phyloP scores from a whole-genome alignment of 2,888 invertebrate genomes.

The Chloroclystis v-ata region DNA sequence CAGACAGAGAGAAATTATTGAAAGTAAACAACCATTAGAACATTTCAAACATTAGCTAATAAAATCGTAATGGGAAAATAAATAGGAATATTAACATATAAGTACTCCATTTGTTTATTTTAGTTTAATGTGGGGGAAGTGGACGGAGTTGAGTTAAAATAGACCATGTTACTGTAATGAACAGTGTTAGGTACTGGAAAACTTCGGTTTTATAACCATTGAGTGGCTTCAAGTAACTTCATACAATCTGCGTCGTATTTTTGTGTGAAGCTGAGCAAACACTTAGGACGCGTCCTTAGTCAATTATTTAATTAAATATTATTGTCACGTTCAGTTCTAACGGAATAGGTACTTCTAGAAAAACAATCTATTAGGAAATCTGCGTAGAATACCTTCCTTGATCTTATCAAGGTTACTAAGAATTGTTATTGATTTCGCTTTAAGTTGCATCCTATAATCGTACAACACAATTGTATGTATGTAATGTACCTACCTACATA shows the following conservation, averaged over 20 bases:
- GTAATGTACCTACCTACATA: too few species aligned
- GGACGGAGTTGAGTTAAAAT: too few species aligned
- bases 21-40: constrained; percentile 10
- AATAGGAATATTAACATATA: neutral
- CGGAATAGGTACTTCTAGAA: neutral
- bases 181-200: too few species aligned
- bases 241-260: neutral
- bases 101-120: too few species aligned
- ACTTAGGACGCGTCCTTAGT: neutral
- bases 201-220: too few species aligned
- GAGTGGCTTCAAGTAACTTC: too few species aligned
- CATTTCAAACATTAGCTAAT: too few species aligned
- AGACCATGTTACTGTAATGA: too few species aligned
- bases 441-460: too few species aligned
- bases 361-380: constrained; percentile 9
- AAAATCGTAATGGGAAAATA: constrained; percentile 2
- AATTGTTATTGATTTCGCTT: too few species aligned
- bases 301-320: constrained; percentile 2
- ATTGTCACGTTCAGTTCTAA: neutral
- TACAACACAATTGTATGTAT: too few species aligned
- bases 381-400: constrained; percentile 19
- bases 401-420: constrained; percentile 18
- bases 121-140: too few species aligned
- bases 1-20: constrained; percentile 12
- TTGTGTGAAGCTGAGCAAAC: neutral